A percentile compares a stretch with the other conserved stretches of the same genome.
Conservation (phyloP, 2,888 invertebrate genomes). For the Sericinus montela region DNA sequence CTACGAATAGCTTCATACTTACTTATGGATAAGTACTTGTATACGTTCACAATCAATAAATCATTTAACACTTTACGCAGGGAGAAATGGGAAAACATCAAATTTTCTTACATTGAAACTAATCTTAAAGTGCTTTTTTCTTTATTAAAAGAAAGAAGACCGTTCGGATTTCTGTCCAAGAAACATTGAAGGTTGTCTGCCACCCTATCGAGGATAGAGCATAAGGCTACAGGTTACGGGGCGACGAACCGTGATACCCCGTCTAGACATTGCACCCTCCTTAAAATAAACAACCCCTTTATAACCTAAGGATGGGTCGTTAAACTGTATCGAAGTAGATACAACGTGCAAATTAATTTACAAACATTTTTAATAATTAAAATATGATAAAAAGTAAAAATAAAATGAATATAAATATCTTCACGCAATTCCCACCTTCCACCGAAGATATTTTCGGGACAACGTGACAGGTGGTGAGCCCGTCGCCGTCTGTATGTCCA, state of each 20-base stretch:
- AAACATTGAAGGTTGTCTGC: conserved; percentile 9
- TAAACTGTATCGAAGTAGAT: conserved; percentile 10
- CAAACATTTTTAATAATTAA: too few relatives aligned
- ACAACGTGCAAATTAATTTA: background rate
- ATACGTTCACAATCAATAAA: too few relatives aligned
- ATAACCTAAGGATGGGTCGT: conserved; percentile 13
- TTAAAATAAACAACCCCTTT: conserved; percentile 12
- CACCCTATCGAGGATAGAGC: conserved; percentile 7
- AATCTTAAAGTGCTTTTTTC: background rate
- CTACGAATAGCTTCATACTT: too few relatives aligned
- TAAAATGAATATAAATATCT: too few relatives aligned
- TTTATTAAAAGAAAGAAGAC: background rate
- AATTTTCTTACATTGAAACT: background rate
- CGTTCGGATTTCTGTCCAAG: background rate
- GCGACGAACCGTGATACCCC: conserved; percentile 33
- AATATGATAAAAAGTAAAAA: too few relatives aligned
- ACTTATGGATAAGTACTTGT: too few relatives aligned
- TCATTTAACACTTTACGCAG: too few relatives aligned
- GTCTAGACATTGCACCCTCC: conserved; percentile 37
- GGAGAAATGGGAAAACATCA: too few relatives aligned
- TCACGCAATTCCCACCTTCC: too few relatives aligned
- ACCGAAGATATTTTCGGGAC: too few relatives aligned
- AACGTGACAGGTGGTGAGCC: too few relatives aligned
- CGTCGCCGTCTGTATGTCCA: too few relatives aligned
- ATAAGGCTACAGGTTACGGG: conserved; percentile 19